Conservation (phyloP, 2,888 invertebrate species). For the Oasisia sp. region DNA sequence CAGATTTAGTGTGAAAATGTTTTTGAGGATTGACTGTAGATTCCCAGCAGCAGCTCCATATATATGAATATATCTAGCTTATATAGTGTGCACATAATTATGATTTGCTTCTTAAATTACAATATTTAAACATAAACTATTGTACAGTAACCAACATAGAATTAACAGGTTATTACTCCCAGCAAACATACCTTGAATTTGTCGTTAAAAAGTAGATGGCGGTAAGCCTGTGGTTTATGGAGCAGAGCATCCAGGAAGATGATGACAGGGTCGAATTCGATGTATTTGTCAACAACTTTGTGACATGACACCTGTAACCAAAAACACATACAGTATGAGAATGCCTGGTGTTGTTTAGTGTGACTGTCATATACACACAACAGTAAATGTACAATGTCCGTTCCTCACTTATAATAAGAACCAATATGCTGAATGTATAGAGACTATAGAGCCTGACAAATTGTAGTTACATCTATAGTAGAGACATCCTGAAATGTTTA, state of each 20-base stretch:
- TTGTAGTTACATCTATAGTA: no score
- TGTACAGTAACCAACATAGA: neutral
- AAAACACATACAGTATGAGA: neutral
- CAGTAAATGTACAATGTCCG: no score
- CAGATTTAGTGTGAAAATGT: no score
- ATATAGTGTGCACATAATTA: no score
- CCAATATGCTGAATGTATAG: no score
- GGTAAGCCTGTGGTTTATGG: slow-evolving; percentile 82
- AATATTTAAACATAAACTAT: neutral
- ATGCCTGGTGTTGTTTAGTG: neutral
- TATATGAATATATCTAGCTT: no score
- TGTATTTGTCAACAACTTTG: slow-evolving; percentile 84
- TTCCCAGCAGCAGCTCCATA: no score
- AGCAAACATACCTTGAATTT: slow-evolving; percentile 75
- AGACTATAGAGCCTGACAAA: no score
- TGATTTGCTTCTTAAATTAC: neutral
- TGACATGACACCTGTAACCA: neutral
- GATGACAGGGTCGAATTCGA: slow-evolving; percentile 90
- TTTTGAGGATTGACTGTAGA: no score
- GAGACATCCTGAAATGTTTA: no score
- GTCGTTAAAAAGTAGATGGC: slow-evolving; percentile 86
- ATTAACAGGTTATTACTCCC: neutral
- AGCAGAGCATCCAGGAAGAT: slow-evolving; percentile 86
- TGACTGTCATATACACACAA: neutral
- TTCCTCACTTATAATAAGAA: no score